Percentiles rank a stretch among this genome's conserved stretches.
Evolutionary conservation across 2,888 invertebrate genomes (phyloP).

Genomic region (Apoda limacodes): DNA sequence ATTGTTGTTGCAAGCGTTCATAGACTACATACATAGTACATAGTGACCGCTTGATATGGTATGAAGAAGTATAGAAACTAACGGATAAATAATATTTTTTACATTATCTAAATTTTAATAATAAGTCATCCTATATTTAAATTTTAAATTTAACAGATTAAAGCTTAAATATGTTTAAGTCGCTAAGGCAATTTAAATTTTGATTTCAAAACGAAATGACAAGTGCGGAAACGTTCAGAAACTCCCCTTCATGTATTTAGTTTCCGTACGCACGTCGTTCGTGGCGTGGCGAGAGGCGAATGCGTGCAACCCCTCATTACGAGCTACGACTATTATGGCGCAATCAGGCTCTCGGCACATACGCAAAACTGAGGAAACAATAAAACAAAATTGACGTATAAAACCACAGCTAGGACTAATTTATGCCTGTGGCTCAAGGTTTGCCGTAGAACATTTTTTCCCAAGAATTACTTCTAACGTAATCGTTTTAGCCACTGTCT

Average conservation of each 20-base stretch:
- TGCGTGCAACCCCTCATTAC: slow-evolving; percentile 65
- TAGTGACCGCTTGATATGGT: no score
- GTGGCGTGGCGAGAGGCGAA: slow-evolving; percentile 25
- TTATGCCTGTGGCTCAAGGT: slow-evolving; percentile 7
- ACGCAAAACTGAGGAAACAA: slow-evolving; percentile 63
- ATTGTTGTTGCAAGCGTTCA: no score
- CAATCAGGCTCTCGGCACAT: slow-evolving; percentile 63
- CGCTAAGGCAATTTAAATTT: slow-evolving; percentile 37
- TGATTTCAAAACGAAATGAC: slow-evolving; percentile 41
- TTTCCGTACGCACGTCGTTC: slow-evolving; percentile 37
- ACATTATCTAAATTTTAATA: no score
- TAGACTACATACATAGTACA: no score
- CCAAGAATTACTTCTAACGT: no score
- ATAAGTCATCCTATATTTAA: slow-evolving; percentile 4
- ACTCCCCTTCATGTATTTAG: slow-evolving; percentile 47
- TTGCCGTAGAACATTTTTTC: no score
- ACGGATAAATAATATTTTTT: no score
- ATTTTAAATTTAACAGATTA: slow-evolving; percentile 13
- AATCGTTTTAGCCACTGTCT: no score
- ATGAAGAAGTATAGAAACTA: no score
- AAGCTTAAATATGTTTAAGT: slow-evolving; percentile 24
- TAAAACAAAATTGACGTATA: slow-evolving; percentile 63
- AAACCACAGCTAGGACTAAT: slow-evolving; percentile 27
- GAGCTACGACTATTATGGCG: slow-evolving; percentile 56
- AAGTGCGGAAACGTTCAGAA: slow-evolving; percentile 51